Percentiles rank a stretch among this genome's conserved stretches.
Conservation (phyloP, 2,113 vertebrate genomes). For the Oncorhynchus clarkii region DNA sequence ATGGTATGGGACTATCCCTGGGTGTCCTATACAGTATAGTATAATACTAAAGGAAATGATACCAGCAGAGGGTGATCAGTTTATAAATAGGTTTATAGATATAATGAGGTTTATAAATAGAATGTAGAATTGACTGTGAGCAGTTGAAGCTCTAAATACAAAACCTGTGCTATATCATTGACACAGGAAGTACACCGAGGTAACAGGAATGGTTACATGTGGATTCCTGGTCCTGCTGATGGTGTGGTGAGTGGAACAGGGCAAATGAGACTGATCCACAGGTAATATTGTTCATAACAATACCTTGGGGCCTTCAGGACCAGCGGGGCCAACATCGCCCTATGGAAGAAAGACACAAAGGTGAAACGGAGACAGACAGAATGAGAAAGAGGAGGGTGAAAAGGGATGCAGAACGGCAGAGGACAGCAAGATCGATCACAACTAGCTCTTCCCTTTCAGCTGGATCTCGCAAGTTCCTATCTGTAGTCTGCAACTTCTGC, state of each 20-base stretch:
- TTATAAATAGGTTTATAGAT: too few species aligned
- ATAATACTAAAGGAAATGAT: not conserved
- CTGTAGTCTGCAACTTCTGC: too few species aligned
- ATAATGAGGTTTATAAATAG: too few species aligned
- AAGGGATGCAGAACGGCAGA: not conserved
- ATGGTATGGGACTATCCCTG: not conserved
- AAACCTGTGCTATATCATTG: too few species aligned
- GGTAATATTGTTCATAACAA: not conserved
- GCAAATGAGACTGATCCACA: not conserved
- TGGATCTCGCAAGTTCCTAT: too few species aligned
- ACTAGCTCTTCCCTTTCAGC: too few species aligned
- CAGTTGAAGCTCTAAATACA: too few species aligned
- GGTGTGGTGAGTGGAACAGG: not conserved
- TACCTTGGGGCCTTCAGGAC: constrained; percentile 81
- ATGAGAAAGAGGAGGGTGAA: not conserved
- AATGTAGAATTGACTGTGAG: too few species aligned
- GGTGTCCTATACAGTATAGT: not conserved
- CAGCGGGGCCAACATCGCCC: constrained; percentile 78
- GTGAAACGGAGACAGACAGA: constrained; percentile 1
- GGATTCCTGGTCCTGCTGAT: not conserved
- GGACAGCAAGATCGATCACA: too few species aligned
- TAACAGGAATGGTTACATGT: not conserved
- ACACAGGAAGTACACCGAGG: too few species aligned
- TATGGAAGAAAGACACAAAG: constrained; percentile 52
- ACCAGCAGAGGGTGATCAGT: not conserved